These are phyloP conservation scores for Cyprinella venusta DNA, from an alignment of 2,797 vertebrate genomes.

Conservation along the genomic window DNA sequence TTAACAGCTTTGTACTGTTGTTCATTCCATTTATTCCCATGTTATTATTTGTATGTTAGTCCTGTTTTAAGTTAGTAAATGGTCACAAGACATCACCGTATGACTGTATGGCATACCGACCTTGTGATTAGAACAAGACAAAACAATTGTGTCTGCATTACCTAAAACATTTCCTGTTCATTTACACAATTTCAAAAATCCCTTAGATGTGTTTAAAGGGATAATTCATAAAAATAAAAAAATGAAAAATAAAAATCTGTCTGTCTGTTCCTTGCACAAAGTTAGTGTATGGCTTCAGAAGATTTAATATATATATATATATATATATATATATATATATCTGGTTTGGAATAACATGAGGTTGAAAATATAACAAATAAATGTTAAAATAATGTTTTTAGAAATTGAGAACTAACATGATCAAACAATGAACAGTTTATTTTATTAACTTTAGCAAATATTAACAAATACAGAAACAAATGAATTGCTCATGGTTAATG, in stretches of 20 bases:
- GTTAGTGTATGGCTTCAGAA: neutral
- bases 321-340: too few species aligned
- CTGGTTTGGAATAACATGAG: neutral
- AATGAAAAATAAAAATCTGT: too few species aligned
- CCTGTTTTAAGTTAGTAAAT: neutral
- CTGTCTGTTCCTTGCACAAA: neutral
- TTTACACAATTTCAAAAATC: neutral
- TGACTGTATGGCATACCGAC: neutral
- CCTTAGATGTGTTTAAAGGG: neutral
- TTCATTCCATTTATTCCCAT: neutral
- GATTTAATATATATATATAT: neutral
- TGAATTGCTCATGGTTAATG: too few species aligned
- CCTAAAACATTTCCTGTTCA: neutral
- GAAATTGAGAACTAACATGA: too few species aligned
- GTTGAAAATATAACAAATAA: too few species aligned
- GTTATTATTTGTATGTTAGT: neutral
- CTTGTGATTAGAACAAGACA: constrained; percentile 2
- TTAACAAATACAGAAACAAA: too few species aligned
- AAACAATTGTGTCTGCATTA: neutral
- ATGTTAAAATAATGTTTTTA: too few species aligned
- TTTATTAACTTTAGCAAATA: too few species aligned
- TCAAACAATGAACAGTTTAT: too few species aligned
- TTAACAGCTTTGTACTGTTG: neutral
- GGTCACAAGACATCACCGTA: neutral
- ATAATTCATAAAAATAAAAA: neutral